Base-by-base conservation (phyloP, 2,113 vertebrate species). In the Dromas ardeola region DNA sequence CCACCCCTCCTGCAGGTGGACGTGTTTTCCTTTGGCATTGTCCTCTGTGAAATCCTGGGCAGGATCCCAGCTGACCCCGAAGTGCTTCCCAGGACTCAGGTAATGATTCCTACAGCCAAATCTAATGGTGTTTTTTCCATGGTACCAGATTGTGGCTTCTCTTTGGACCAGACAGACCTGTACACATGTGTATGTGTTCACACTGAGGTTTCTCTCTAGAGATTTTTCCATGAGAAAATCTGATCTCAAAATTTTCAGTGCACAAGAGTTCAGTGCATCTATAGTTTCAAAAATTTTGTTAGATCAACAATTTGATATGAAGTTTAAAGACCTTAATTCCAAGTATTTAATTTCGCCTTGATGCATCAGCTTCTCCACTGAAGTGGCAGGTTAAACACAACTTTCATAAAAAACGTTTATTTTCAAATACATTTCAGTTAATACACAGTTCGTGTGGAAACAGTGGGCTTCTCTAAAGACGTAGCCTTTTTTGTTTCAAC, bases 11-110 rank as follows among this genome's bases (percentile, higher is more conserved):
- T 66, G 42, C 97, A 99, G 99, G 99, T 99, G 92, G 99, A 99
- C 6, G 99, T 99, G 62, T 99, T 99, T 97, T 99, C 99, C 69
- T 99, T 99, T 52, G 99, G 99, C 71, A 99, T 99, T n/a, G 98
- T 99, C 25, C 96, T 99, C 36, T 99, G 99, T 96, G 99, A 99
- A 97, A 99, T 99, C 77, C 96, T 99, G 89, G 99, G 98, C 90
- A 97, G 98, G 93, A 98, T 99, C 85, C 97, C 99, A 25, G 99
- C 99, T 34, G 99, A 99, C 88, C 99, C 99, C 0, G 99, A 99
- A 97, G 98, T 99, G 73, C 98, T 99, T 36, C 99, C 99, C 58
- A 98, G 99, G 92, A 99, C 98, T 17, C 98, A 98, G 98, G 99
- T 99, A 97, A 84, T n/a, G 69, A 43, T 70, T 55, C 22, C 36